Base-by-base conservation (phyloP, 1,140 invertebrate species). In the Capitella teleta region DNA sequence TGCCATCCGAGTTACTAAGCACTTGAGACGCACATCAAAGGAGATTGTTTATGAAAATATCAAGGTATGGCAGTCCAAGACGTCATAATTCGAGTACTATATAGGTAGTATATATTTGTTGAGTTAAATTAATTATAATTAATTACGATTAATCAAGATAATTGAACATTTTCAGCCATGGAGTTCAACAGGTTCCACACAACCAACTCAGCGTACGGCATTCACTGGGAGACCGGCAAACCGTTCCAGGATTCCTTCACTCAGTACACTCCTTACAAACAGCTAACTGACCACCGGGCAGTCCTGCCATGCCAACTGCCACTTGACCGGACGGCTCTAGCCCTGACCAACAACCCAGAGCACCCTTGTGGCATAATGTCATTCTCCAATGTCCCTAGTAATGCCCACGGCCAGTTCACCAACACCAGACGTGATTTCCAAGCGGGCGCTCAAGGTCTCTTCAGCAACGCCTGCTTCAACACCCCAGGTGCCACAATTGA, bases 361-460 rank as follows among this genome's bases (percentile, higher is more conserved):
- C 23, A 36, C 12, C 30, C 43, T 10, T 52, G 50, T 19, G 28
- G 42, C n/a, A 52, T 32, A 28, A 45, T 47, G 42, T 34, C 21
- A 41, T 46, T 49, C 21, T 52, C 50, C 2, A 52, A 52, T n/a
- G 43, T 52, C 3, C 42, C 41, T 14, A 46, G 18, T 16, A 52
- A 28, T 21, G 19, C 28, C 19, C 3, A 26, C 30, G 50, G 50
- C 8, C 30, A 38, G 16, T 53, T 49, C 40, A 32, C 45, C 8
- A 53, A 53, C 16, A 34, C 46, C 6, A 19, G 47, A 10, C 44
- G 38, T 1, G 45, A 53, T 47, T 30, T 49, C 14, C 30, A 24
- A 10, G n/a, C 46, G 3, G 47, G 10, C 0, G 8, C 14, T 4
- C 44, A 53, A 41, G 52, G 52, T 8, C 34, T 53, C 12, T 53